Base-by-base conservation (phyloP, 1,140 invertebrate species). In the Lepidurus couesii region DNA sequence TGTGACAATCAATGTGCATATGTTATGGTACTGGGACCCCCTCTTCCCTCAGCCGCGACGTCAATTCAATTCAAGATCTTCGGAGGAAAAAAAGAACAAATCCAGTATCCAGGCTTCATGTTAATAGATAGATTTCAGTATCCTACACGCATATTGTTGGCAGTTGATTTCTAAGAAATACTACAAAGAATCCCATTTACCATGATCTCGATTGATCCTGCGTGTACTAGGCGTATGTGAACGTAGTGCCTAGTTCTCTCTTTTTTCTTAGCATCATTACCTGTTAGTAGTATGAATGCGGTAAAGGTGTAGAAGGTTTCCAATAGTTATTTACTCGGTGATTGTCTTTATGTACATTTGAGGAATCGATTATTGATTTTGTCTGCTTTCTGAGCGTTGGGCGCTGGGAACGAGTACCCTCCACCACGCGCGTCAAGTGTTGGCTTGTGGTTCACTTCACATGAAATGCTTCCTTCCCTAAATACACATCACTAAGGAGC, bases 371-470 rank as follows among this genome's bases (percentile, higher is more conserved):
- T 65, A 65, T 65, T 65, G 53, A 21, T 65, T 65, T 21, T 65
- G 53, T 65, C 53, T 65, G 53, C 53, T 21, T 34, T 34, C 13
- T 65, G 21, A 65, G 53, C 53, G 53, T 65, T 65, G 16, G 45
- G 45, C 10, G 45, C 10, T 10, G 13, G 53, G 53, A 7, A 16
- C 53, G 53, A 65, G 53, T 65, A 65, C 53, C 53, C 53, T 65
- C 53, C 34, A 65, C 8, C 21, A 21, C 21, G 16, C 53, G 53
- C 53, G 53, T 65, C 53, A 65, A 65, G 53, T 65, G 53, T 65
- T 65, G 53, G 53, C 53, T 65, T 65, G 53, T 65, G 53, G 53
- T 65, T 65, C 53, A 65, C 53, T 65, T 65, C 53, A 21, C 53
- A 65, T 21, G 53, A 65, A 65, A 65, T 11, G 53, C 53, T 65